Conservation (phyloP, 2,113 vertebrate genomes). For the Saccopteryx bilineata region DNA sequence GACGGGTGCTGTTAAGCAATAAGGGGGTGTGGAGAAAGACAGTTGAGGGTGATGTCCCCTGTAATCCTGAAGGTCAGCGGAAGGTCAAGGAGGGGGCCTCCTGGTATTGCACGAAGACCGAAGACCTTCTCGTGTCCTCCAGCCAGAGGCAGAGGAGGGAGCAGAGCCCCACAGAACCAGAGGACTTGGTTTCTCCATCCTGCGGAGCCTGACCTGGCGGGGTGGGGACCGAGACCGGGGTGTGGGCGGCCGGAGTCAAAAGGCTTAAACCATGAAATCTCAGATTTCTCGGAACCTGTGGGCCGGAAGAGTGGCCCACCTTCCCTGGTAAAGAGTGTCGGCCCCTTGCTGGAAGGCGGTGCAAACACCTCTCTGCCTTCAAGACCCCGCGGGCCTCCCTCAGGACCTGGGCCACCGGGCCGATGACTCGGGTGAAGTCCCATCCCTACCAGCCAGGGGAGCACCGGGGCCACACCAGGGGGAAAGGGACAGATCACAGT, state of each 20-base stretch:
- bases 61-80: background rate
- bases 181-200: fast-evolving
- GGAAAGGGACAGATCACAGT: fast-evolving
- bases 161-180: background rate
- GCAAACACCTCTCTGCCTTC: no score
- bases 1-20: no score
- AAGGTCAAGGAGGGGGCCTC: no score
- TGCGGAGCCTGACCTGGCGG: background rate
- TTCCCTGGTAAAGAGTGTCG: no score
- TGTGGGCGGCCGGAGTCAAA: no score
- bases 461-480: no score
- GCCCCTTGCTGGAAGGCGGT: fast-evolving
- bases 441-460: no score
- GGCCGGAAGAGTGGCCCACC: no score
- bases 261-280: background rate
- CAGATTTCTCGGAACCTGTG: background rate
- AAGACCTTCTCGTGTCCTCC: fast-evolving
- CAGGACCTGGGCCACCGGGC: no score
- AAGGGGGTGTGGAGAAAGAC: fast-evolving
- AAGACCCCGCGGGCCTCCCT: background rate
- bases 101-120: fast-evolving
- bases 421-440: no score
- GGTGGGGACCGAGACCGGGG: background rate
- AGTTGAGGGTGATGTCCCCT: no score
- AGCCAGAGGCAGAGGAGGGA: fast-evolving